Evolutionary conservation across 2,797 vertebrate genomes (phyloP).

Genomic region (Strix occidentalis): DNA sequence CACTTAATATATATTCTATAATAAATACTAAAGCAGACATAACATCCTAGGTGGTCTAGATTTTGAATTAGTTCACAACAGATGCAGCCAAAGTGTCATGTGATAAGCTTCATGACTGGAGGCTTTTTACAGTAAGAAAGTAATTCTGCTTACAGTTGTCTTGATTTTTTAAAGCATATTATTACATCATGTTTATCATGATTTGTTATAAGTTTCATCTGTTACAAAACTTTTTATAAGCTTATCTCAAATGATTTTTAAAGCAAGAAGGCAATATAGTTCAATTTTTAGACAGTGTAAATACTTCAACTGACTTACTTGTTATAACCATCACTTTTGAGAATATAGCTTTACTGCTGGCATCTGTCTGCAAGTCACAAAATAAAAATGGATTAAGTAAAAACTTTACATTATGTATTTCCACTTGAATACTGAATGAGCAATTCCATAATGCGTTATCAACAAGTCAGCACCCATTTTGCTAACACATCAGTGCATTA

Average conservation of each 20-base stretch:
- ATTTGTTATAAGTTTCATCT: neutral
- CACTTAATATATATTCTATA: neutral
- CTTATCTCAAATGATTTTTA: neutral
- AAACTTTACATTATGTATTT: neutral
- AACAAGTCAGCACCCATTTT: neutral
- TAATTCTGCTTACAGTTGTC: neutral
- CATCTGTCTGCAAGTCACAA: constrained; percentile 86
- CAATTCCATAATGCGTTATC: neutral
- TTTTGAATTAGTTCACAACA: neutral
- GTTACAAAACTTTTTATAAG: neutral
- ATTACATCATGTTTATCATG: neutral
- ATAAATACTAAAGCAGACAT: neutral
- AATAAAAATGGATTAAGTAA: constrained; percentile 20
- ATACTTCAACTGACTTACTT: constrained; percentile 82
- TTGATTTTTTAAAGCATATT: neutral
- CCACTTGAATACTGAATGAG: neutral
- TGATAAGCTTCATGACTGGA: neutral
- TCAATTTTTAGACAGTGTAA: neutral
- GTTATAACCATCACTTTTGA: constrained; percentile 99
- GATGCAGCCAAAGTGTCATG: neutral
- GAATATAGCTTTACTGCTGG: constrained; percentile 94
- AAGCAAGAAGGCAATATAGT: neutral
- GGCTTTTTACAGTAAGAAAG: neutral
- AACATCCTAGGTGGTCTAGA: neutral
- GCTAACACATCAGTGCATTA: neutral